Percentiles rank a stretch among this genome's conserved stretches.
Conservation (phyloP, 2,113 vertebrate genomes). For the Neodontobutis hainanensis region DNA sequence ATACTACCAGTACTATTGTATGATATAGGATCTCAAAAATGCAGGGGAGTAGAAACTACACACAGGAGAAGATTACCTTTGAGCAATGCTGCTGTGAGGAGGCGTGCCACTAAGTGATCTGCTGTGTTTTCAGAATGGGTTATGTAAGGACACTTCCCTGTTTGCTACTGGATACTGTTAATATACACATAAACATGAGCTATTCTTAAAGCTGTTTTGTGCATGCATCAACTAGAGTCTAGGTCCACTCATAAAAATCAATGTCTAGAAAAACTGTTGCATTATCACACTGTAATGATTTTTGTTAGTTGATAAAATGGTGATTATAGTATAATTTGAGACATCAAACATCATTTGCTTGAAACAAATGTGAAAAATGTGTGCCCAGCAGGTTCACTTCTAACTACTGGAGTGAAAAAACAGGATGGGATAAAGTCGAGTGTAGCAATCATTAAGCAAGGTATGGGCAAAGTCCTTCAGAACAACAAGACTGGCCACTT, state of each 20-base stretch:
- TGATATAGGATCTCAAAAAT: neutral
- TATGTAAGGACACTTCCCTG: slow-evolving; percentile 27
- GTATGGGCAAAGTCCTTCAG: slow-evolving; percentile 43
- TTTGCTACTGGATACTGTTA: slow-evolving; percentile 9
- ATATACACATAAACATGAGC: slow-evolving; percentile 11
- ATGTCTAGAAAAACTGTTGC: neutral
- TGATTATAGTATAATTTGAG: no score
- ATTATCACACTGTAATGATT: no score
- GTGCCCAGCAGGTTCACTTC: neutral
- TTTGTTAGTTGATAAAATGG: no score
- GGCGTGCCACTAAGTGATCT: slow-evolving; percentile 11
- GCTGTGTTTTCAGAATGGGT: slow-evolving; percentile 20
- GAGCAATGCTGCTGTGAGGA: slow-evolving; percentile 22
- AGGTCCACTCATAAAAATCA: slow-evolving; percentile 21
- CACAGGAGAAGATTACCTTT: slow-evolving; percentile 2
- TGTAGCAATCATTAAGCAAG: slow-evolving; percentile 62
- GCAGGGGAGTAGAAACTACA: slow-evolving; percentile 5
- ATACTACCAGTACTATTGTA: neutral
- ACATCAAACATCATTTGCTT: no score
- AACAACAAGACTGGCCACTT: neutral
- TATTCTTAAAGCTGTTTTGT: slow-evolving; percentile 16
- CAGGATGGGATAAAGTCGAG: slow-evolving; percentile 17
- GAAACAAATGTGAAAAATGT: no score
- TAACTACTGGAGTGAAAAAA: slow-evolving; percentile 15
- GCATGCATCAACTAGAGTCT: slow-evolving; percentile 19